A percentile compares a stretch with the other conserved stretches of the same genome.
Conservation (phyloP, 2,888 invertebrate genomes). For the Toxonevra muliebris region DNA sequence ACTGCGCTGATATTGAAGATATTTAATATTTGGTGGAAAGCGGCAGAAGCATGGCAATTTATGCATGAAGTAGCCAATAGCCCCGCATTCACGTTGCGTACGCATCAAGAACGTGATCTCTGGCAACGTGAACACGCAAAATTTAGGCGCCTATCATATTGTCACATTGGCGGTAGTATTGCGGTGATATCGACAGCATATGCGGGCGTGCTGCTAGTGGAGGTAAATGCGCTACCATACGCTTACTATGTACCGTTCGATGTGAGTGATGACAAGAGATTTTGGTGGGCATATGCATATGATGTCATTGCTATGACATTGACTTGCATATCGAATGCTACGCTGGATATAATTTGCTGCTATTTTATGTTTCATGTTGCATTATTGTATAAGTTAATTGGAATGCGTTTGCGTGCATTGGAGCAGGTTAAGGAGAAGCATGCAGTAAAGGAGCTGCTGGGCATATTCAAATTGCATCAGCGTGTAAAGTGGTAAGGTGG, state of each 20-base stretch:
- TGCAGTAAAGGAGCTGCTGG: neutral
- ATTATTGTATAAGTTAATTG: conserved; percentile 47
- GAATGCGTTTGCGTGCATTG: conserved; percentile 42
- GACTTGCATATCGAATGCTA: conserved; percentile 45
- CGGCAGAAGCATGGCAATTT: conserved; percentile 37
- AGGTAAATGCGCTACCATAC: conserved; percentile 48
- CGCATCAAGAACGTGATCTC: conserved; percentile 33
- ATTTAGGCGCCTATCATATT: conserved; percentile 42
- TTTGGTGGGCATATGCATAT: conserved; percentile 49
- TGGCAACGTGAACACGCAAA: conserved; percentile 45
- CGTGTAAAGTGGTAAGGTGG: conserved; percentile 25
- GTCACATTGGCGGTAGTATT: conserved; percentile 39
- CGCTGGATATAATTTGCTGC: conserved; percentile 52
- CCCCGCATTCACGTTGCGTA: conserved; percentile 33
- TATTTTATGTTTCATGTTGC: conserved; percentile 54
- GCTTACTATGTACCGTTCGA: conserved; percentile 57
- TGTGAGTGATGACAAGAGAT: conserved; percentile 42
- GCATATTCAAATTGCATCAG: conserved; percentile 31
- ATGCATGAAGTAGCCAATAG: conserved; percentile 42
- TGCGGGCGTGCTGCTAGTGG: too few relatives aligned
- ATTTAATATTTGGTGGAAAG: conserved; percentile 28
- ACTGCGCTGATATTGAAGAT: conserved; percentile 49
- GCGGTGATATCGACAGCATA: too few relatives aligned
- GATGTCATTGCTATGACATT: conserved; percentile 47
- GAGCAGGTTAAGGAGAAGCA: conserved; percentile 10